Evolutionary conservation across 2,888 invertebrate species (phyloP).

Genomic region (Drosophila nigricruria): DNA sequence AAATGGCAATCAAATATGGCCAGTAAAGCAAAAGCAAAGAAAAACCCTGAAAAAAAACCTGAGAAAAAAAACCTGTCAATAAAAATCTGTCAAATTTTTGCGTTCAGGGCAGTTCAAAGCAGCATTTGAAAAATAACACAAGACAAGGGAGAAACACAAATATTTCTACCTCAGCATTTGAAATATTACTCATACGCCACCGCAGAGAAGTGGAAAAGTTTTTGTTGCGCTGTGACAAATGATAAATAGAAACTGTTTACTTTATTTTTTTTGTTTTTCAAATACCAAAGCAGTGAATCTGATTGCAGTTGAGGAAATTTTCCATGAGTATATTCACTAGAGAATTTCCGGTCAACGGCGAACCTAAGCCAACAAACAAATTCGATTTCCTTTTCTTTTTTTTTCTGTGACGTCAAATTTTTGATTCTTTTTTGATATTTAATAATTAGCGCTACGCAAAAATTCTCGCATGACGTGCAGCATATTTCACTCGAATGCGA

Average conservation of each 20-base stretch:
- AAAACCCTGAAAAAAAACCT: constrained; percentile 17
- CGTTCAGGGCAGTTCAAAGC: constrained; percentile 37
- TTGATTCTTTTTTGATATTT: neutral
- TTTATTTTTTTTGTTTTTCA: constrained; percentile 4
- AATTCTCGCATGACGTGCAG: constrained; percentile 27
- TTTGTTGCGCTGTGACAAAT: constrained; percentile 30
- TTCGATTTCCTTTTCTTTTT: neutral
- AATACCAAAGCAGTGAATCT: constrained; percentile 32
- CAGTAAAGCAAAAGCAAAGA: neutral
- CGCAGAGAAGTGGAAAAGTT: constrained; percentile 39
- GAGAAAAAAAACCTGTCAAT: constrained; percentile 51
- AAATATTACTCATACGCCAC: constrained; percentile 56
- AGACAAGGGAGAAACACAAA: constrained; percentile 7
- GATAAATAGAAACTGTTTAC: constrained; percentile 33
- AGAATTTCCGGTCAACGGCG: constrained; percentile 18
- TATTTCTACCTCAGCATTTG: constrained; percentile 2
- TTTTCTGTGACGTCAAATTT: constrained; percentile 43
- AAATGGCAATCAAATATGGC: constrained; percentile 33
- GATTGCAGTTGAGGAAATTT: constrained; percentile 2
- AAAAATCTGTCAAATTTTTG: constrained; percentile 48
- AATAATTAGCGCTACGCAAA: constrained; percentile 59
- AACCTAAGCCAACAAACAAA: constrained; percentile 59
- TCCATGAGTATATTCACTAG: constrained; percentile 15
- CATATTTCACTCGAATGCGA: constrained; percentile 21
- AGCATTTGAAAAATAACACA: constrained; percentile 12